Evolutionary conservation across 2,113 vertebrate genomes (phyloP).

Genomic region (Podarcis cretensis): DNA sequence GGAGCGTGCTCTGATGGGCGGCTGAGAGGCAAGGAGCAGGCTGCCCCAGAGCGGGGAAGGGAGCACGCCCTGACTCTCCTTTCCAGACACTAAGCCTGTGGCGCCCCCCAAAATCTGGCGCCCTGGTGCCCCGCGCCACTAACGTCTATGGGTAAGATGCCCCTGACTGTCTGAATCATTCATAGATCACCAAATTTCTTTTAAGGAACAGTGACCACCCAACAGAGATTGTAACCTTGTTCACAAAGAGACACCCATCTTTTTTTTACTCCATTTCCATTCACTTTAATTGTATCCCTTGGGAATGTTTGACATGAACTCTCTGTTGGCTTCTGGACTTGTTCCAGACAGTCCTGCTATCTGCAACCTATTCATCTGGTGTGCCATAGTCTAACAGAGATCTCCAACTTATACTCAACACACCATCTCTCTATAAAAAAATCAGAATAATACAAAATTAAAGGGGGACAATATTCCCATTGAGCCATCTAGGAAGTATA

Average conservation of each 20-base stretch:
- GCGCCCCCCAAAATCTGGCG: too few species aligned
- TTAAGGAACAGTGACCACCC: background rate
- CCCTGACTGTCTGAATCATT: background rate
- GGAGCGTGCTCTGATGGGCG: too few species aligned
- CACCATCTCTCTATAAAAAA: too few species aligned
- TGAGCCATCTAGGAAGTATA: background rate
- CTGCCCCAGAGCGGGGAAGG: too few species aligned
- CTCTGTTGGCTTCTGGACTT: background rate
- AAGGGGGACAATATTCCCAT: background rate
- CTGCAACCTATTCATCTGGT: background rate
- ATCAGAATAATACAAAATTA: background rate
- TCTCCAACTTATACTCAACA: background rate
- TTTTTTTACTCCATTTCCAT: background rate
- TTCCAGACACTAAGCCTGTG: too few species aligned
- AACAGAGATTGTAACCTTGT: background rate
- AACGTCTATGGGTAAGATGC: too few species aligned
- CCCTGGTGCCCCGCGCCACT: too few species aligned
- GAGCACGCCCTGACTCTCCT: too few species aligned
- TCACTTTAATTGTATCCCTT: background rate
- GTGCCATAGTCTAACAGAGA: background rate
- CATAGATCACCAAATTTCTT: background rate
- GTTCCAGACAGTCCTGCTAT: background rate
- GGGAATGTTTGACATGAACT: background rate
- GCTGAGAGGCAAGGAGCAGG: too few species aligned
- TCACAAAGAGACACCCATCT: background rate